phyloP scores from a whole-genome alignment of 2,797 vertebrate species.

The Syngnathus rostellatus region DNA sequence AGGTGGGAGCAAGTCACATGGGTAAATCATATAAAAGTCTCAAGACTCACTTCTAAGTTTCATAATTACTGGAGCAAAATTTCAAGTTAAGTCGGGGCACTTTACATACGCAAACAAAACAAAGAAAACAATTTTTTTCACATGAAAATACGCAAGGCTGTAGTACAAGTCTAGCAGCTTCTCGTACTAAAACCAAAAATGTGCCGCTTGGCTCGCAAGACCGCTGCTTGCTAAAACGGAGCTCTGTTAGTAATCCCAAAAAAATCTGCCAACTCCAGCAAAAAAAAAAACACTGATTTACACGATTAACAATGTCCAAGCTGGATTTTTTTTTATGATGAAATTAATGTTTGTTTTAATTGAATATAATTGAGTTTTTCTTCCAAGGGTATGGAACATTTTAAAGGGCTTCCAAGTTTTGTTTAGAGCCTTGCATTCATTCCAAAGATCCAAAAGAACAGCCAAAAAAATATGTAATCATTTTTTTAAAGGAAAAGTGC shows the following conservation, averaged over 20 bases:
- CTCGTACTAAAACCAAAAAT: neutral
- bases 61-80: neutral
- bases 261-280: neutral
- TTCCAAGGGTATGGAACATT: neutral
- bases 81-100: neutral
- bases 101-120: no score
- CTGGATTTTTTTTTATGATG: neutral
- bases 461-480: neutral
- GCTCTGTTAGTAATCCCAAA: neutral
- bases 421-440: neutral
- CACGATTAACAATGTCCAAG: neutral
- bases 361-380: slow-evolving; percentile 3
- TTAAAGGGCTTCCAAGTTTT: neutral
- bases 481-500: neutral
- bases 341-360: neutral
- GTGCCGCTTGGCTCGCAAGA: neutral
- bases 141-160: no score
- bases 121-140: no score
- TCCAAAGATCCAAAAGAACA: neutral
- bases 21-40: neutral
- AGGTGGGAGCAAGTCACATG: neutral
- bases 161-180: neutral
- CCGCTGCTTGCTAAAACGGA: neutral
- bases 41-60: neutral
- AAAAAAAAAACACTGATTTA: neutral